phyloP scores from a whole-genome alignment of 1,140 invertebrate species.

The Pollicipes pollicipes region DNA sequence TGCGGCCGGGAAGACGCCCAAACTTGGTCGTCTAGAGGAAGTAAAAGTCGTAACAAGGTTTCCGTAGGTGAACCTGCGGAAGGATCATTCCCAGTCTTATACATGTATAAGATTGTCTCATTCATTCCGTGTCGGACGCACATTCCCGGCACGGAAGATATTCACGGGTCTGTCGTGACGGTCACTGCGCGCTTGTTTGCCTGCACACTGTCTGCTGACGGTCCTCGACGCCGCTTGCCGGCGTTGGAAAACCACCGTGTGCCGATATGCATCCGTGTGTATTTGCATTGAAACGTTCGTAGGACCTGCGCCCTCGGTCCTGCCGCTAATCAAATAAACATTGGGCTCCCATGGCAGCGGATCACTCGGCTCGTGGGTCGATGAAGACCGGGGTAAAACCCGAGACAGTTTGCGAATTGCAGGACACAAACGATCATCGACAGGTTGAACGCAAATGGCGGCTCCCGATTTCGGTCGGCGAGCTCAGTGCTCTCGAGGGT shows the following conservation, averaged over 20 bases:
- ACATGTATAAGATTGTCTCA: conserved; percentile 2
- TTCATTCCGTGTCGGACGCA: too few relatives aligned
- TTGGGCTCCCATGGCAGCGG: conserved; percentile 24
- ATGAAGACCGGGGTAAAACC: conserved; percentile 63
- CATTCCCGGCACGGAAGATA: too few relatives aligned
- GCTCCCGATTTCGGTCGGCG: conserved; percentile 28
- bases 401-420: conserved; percentile 58
- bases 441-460: conserved; percentile 60
- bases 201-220: too few relatives aligned
- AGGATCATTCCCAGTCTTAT: conserved; percentile 42
- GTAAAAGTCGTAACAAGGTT: conserved; percentile 77
- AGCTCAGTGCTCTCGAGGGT: conserved; percentile 39
- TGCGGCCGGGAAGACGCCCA: conserved; percentile 38
- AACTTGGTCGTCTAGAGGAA: conserved; percentile 61
- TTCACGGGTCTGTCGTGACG: too few relatives aligned
- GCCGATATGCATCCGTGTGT: too few relatives aligned
- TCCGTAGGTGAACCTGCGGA: conserved; percentile 72
- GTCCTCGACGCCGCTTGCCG: too few relatives aligned
- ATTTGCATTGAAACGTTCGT: too few relatives aligned
- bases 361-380: conserved; percentile 57
- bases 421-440: conserved; percentile 56
- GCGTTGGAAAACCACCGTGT: too few relatives aligned
- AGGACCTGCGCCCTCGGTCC: too few relatives aligned
- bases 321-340: background rate
- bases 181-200: too few relatives aligned